Evolutionary conservation across 2,797 vertebrate genomes (phyloP).

Genomic region (Gadopsis bispinosus): DNA sequence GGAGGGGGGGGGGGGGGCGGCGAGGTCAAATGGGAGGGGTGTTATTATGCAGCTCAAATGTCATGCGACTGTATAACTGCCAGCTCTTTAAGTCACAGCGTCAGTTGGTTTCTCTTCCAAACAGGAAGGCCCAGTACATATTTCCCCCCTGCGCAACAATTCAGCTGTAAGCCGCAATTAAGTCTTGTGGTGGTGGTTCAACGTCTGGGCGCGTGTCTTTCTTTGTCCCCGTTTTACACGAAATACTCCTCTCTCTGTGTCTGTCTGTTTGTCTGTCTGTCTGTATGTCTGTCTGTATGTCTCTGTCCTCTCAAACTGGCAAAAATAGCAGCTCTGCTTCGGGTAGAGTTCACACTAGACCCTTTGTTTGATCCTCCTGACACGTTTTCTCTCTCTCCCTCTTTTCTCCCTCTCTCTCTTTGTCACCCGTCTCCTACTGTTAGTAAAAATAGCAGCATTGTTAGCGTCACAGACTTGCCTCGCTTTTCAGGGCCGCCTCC

Average conservation of each 20-base stretch:
- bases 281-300: constrained; percentile 21
- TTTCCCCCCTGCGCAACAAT: constrained; percentile 60
- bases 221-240: constrained; percentile 51
- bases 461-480: constrained; percentile 67
- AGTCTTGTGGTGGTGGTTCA: constrained; percentile 50
- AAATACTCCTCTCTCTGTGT: constrained; percentile 2
- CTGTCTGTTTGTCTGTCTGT: constrained; percentile 29
- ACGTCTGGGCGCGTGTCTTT: constrained; percentile 38
- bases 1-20: constrained; percentile 17
- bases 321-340: constrained; percentile 64
- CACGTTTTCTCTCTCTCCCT: constrained; percentile 59
- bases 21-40: constrained; percentile 67
- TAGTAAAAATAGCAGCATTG: constrained; percentile 83
- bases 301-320: constrained; percentile 52
- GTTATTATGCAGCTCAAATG: constrained; percentile 72
- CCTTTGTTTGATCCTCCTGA: constrained; percentile 73
- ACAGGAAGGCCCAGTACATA: constrained; percentile 76
- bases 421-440: constrained; percentile 75
- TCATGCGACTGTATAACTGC: constrained; percentile 66
- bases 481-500: constrained; percentile 60
- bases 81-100: constrained; percentile 52
- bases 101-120: constrained; percentile 55
- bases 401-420: constrained; percentile 62
- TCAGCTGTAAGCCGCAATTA: constrained; percentile 48
- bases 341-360: constrained; percentile 75